These are phyloP conservation scores for Coluber constrictor DNA, from an alignment of 2,797 vertebrate genomes.

Conservation along the genomic window DNA sequence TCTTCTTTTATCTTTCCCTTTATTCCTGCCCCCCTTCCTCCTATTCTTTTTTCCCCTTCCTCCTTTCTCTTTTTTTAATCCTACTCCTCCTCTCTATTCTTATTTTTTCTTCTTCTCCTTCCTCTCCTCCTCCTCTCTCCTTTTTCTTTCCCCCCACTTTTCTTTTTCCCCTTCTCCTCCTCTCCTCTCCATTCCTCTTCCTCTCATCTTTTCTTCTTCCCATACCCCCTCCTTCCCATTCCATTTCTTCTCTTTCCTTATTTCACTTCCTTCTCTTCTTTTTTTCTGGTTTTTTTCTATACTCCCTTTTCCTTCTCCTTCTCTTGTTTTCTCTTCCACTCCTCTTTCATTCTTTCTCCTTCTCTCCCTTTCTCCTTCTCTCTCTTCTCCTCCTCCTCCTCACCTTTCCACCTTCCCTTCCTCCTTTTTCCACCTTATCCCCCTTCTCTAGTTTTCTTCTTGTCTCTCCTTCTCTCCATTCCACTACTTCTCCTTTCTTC, in stretches of 20 bases:
- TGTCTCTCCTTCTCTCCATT: neutral
- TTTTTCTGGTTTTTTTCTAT: neutral
- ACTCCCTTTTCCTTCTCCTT: neutral
- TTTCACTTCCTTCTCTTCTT: neutral
- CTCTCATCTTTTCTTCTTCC: neutral
- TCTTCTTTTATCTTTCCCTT: neutral
- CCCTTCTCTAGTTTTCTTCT: neutral
- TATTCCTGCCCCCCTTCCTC: rapidly evolving
- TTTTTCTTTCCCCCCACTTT: neutral
- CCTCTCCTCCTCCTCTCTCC: neutral
- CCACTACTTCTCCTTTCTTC: neutral
- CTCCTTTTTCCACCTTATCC: neutral
- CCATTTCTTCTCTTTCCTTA: neutral
- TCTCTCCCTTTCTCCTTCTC: neutral
- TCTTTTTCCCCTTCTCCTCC: neutral
- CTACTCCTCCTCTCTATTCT: neutral
- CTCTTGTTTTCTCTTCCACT: no score
- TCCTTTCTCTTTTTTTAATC: neutral
- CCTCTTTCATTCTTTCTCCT: neutral
- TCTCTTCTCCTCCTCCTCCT: neutral
- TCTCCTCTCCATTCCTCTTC: neutral
- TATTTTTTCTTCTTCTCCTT: neutral
- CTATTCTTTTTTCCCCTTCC: neutral
- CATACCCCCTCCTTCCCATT: neutral
- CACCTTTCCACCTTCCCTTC: neutral